phyloP scores from a whole-genome alignment of 2,797 vertebrate genomes.

The Hylomyscus alleni region DNA sequence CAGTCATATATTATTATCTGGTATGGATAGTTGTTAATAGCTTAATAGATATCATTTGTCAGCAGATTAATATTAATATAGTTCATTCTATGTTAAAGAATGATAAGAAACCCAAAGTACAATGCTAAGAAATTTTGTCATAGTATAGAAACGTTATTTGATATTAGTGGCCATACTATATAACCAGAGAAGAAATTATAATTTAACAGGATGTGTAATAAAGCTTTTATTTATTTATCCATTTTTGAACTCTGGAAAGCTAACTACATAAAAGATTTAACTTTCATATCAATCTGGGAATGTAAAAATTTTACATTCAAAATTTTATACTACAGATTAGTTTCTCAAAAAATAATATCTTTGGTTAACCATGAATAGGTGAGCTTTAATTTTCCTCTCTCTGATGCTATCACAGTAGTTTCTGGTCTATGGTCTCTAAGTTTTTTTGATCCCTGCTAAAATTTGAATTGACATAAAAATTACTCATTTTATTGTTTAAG shows the following conservation, averaged over 20 bases:
- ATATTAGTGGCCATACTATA: not conserved
- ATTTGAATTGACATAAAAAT: constrained; percentile 78
- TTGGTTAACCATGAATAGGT: constrained; percentile 67
- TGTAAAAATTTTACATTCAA: not conserved
- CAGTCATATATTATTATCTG: not conserved
- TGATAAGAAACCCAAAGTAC: not conserved
- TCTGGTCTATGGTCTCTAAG: constrained; percentile 65
- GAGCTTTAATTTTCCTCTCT: constrained; percentile 52
- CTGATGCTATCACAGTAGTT: constrained; percentile 64
- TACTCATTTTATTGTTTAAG: constrained; percentile 76
- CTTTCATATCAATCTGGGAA: not conserved
- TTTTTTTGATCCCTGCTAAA: constrained; percentile 81
- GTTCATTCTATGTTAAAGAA: constrained; percentile 29
- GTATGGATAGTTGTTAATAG: not conserved
- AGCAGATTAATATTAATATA: not conserved
- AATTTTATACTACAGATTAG: constrained; percentile 13
- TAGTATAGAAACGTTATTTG: not conserved
- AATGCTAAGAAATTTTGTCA: not conserved
- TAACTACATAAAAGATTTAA: not conserved
- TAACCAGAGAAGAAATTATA: not conserved
- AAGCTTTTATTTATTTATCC: too few relatives aligned
- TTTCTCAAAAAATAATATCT: constrained; percentile 63
- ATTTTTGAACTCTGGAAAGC: not conserved
- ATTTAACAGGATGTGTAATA: not conserved
- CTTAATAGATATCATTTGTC: not conserved